phyloP scores from a whole-genome alignment of 1,140 invertebrate genomes.

The Anastrepha ludens region DNA sequence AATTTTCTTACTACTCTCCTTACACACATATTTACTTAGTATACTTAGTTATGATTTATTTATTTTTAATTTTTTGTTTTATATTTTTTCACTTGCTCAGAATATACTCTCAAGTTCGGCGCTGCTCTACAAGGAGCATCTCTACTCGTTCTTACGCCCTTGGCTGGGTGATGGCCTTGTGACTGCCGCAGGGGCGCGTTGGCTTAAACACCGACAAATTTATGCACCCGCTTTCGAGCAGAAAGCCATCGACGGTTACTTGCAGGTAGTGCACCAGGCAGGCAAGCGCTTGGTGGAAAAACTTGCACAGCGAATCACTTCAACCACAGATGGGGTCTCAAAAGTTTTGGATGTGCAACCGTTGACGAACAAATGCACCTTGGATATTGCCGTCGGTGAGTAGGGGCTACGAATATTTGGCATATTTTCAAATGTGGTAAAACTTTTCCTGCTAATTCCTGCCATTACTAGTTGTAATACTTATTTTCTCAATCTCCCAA shows the following conservation, averaged over 20 bases:
- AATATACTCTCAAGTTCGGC: slow-evolving; percentile 66
- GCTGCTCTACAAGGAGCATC: slow-evolving; percentile 69
- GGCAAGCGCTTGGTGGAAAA: slow-evolving; percentile 62
- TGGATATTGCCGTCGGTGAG: slow-evolving; percentile 79
- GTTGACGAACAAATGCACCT: slow-evolving; percentile 79
- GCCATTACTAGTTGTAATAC: no score
- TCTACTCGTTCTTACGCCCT: slow-evolving; percentile 70
- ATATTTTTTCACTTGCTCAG: slow-evolving; percentile 3
- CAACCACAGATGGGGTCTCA: slow-evolving; percentile 57
- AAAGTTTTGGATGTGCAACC: slow-evolving; percentile 73
- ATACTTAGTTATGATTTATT: slow-evolving; percentile 11
- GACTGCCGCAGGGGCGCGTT: slow-evolving; percentile 70
- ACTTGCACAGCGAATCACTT: slow-evolving; percentile 6
- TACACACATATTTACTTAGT: not conserved
- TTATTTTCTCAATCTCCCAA: no score
- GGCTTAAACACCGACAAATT: slow-evolving; percentile 72
- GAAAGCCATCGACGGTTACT: slow-evolving; percentile 68
- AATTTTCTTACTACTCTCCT: not conserved
- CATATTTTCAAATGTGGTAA: no score
- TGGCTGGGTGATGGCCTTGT: slow-evolving; percentile 71
- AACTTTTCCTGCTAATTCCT: no score
- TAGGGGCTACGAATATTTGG: not conserved
- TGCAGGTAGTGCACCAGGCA: slow-evolving; percentile 65
- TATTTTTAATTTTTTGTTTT: slow-evolving; percentile 7
- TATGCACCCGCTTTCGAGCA: slow-evolving; percentile 72